phyloP scores from a whole-genome alignment of 2,888 invertebrate genomes.

The Cheilosia impressa region DNA sequence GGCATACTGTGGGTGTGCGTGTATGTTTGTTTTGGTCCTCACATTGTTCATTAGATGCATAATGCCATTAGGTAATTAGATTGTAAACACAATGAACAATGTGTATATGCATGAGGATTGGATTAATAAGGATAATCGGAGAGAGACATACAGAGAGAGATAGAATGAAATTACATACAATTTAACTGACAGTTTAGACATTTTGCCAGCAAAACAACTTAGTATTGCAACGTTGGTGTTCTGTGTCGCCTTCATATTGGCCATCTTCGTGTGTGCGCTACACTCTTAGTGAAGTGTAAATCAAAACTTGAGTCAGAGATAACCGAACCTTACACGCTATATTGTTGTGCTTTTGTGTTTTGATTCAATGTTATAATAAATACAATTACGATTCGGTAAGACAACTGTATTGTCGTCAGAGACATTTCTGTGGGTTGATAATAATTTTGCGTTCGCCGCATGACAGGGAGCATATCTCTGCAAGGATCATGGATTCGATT shows the following conservation, averaged over 20 bases:
- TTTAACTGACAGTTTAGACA: conserved; percentile 69
- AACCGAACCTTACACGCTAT: conserved; percentile 37
- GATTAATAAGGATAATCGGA: conserved; percentile 34
- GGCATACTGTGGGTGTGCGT: background rate
- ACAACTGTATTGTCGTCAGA: conserved; percentile 49
- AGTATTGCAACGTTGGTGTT: conserved; percentile 18
- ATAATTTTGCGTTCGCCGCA: conserved; percentile 57
- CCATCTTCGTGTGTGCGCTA: conserved; percentile 13
- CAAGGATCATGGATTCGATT: conserved; percentile 71
- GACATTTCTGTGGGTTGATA: conserved; percentile 31
- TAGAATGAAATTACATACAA: conserved; percentile 57
- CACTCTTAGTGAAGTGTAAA: conserved; percentile 45
- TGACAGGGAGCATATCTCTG: conserved; percentile 38
- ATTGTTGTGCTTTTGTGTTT: conserved; percentile 63
- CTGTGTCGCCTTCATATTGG: background rate
- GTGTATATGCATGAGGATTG: conserved; percentile 18
- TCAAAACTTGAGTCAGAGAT: conserved; percentile 58
- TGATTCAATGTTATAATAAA: conserved; percentile 70
- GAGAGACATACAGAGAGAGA: background rate
- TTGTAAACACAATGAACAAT: conserved; percentile 55
- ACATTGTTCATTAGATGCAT: conserved; percentile 56
- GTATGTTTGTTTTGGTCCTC: conserved; percentile 17
- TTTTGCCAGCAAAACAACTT: conserved; percentile 47
- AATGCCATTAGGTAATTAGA: conserved; percentile 68
- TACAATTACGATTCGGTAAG: conserved; percentile 67